Evolutionary conservation across 2,797 vertebrate genomes (phyloP), one percentile per base, ranked within the genome.

Genomic region (Phoxinus dragarum): DNA sequence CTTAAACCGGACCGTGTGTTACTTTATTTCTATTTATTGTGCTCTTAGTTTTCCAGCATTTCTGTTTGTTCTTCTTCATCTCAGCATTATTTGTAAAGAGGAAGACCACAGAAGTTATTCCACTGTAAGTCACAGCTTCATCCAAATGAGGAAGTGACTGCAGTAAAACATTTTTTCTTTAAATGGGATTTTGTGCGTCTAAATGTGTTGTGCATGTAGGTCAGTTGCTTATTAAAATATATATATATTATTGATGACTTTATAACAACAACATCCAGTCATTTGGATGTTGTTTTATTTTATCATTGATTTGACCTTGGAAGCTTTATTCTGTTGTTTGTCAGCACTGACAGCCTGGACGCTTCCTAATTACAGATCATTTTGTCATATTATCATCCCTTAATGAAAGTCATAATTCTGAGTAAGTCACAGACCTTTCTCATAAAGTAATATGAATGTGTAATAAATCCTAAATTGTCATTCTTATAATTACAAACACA

Each of bases 401-500:
- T 64, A 87, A 82, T 81, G 81, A 90, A 85, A 87, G 79, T 69
- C 66, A 87, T 89, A 85, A 87, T 78, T 86, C 80, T 40, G 64
- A 34, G 71, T 73, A 75, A 67, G 61, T 85, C 82, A 80, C 49
- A 52, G 86, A 52, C 84, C 75, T 86, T 79, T 82, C 79, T 52
- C 78, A 85, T 80, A 75, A 79, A 84, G 81, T 36, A 78, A 47
- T 87, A 84, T 84, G 76, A 77, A 88, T 87, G 75, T 72, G 21
- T 79, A 72, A 69, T 76, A 76, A 83, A 90, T 40, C 44, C 73
- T 80, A 82, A 59, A 85, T 88, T 82, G 88, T 89, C 88, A 87
- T 86, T 87, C 86, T 89, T 82, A 61, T 87, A 88, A 90, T 88
- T 80, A 68, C 52, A 66, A 72, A 67, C 88, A 73, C 87, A 90